Percentiles rank a stretch among this genome's conserved stretches.
phyloP scores from a whole-genome alignment of 2,888 invertebrate genomes.

The Plagodis dolabraria region DNA sequence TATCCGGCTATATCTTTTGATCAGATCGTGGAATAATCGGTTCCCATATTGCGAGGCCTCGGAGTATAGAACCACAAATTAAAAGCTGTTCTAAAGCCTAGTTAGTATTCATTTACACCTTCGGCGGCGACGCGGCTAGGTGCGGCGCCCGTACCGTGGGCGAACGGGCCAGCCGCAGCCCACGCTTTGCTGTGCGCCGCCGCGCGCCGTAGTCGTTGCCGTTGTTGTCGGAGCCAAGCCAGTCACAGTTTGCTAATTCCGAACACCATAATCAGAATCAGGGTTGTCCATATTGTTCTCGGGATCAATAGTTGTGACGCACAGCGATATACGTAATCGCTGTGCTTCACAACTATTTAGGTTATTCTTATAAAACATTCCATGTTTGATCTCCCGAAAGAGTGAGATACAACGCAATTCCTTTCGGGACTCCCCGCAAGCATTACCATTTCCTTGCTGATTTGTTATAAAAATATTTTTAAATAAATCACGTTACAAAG shows the following conservation, averaged over 20 bases:
- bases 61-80: too few species aligned
- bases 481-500: too few species aligned
- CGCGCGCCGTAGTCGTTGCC: constrained; percentile 34
- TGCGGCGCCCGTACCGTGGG: constrained; percentile 66
- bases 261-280: constrained; percentile 60
- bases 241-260: constrained; percentile 70
- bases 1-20: too few species aligned
- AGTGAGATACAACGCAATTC: too few species aligned
- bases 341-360: not conserved
- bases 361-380: not conserved
- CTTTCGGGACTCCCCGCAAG: too few species aligned
- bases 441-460: too few species aligned
- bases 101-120: constrained; percentile 51
- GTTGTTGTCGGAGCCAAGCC: constrained; percentile 44
- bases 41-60: too few species aligned
- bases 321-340: too few species aligned
- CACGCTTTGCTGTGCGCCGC: constrained; percentile 55
- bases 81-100: constrained; percentile 13
- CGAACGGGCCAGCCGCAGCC: constrained; percentile 68
- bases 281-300: constrained; percentile 41
- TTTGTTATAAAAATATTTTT: too few species aligned
- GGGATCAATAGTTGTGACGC: not conserved
- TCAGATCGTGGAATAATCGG: too few species aligned
- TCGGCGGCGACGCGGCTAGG: constrained; percentile 69
- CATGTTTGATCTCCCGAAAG: too few species aligned